Percentiles rank a stretch among this genome's conserved stretches.
These are phyloP conservation scores for Drepana falcataria DNA, from an alignment of 2,888 invertebrate genomes.

Conservation along the genomic window DNA sequence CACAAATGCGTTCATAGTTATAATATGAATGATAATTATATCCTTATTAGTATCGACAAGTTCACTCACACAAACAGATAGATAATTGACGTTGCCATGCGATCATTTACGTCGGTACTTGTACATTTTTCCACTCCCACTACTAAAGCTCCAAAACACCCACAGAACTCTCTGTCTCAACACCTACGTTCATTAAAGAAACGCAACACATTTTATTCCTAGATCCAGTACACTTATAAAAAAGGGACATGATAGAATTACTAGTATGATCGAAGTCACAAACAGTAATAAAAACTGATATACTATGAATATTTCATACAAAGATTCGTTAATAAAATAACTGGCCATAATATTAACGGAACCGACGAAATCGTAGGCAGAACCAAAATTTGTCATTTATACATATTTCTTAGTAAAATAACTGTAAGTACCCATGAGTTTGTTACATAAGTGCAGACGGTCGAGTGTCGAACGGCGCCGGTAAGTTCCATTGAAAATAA, in stretches of 20 bases:
- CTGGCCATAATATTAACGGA: no score
- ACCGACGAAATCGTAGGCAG: no score
- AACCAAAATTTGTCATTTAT: no score
- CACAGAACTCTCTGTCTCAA: neutral
- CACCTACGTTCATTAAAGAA: no score
- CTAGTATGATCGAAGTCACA: no score
- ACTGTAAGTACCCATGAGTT: neutral
- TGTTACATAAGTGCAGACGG: neutral
- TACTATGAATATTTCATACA: no score
- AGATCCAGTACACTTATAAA: no score
- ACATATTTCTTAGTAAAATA: no score
- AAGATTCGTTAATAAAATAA: no score
- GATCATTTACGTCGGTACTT: neutral
- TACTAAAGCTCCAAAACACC: neutral
- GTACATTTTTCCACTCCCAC: neutral
- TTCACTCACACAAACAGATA: neutral
- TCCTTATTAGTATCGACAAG: slow-evolving; percentile 1
- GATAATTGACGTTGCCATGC: neutral
- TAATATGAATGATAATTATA: neutral
- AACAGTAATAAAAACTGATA: no score
- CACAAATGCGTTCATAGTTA: neutral
- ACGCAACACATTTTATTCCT: no score
- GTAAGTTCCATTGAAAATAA: neutral
- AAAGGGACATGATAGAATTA: no score
- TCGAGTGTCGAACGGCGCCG: neutral